Evolutionary conservation across 2,113 vertebrate genomes (phyloP), one percentile per base, ranked within the genome.

Genomic region (Leucopternis melanops): DNA sequence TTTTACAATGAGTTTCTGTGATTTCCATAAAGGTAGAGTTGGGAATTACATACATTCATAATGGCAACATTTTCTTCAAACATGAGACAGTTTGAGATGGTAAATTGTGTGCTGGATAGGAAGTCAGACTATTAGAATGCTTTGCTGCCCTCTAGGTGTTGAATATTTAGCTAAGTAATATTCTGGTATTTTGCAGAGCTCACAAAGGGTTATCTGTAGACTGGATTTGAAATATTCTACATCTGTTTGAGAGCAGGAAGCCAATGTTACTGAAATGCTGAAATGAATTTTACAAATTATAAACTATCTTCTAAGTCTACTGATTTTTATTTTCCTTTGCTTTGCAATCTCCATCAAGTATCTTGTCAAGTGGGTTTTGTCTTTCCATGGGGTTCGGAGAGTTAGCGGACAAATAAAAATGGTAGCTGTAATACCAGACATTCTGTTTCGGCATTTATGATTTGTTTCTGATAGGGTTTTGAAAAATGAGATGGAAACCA

Each of bases 21-120:
- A 77, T 62, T 90, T 78, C 15, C 10, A 6, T 55, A 38, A 71
- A n/a, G 19, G 5, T 55, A 81, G 38, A 59, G 14, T 55, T 85
- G 36, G 23, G 26, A 82, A 71, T 87, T 67, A 44, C 6, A 4
- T 49, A 21, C 9, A 22, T 47, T 78, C 44, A 71, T 63, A 59
- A 85, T 36, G 16, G 31, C 36, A 95, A 42, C 6, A 29, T 61
- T 58, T 77, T 19, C 32, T 91, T 81, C 34, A 52, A 78, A 44
- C 0, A 0, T 16, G 38, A 78, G 47, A 25, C 11, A 8, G 16
- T 54, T 58, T 71, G 47, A 63, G 22, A 36, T 0, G 0, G 6
- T 38, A 16, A 11, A 5, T n/a, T 77, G 54, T 15, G 27, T 16
- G 45, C 36, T 36, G 14, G 36, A 2, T 31, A 29, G 34, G 29